These are phyloP conservation scores for Columba guinea DNA, from an alignment of 2,797 vertebrate genomes.

Conservation along the genomic window DNA sequence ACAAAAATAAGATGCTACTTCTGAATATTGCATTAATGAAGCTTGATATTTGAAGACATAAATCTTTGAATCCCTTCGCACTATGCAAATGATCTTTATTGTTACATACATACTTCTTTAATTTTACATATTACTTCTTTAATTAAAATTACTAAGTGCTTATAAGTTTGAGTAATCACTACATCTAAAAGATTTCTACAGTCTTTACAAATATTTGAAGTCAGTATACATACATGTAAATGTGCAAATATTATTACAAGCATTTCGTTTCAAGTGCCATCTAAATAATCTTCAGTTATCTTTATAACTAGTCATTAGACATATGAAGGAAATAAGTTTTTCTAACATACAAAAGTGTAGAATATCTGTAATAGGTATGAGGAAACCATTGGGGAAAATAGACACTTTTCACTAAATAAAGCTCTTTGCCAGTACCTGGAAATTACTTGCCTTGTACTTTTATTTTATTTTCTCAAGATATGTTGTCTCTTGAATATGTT, in stretches of 20 bases:
- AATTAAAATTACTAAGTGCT: neutral
- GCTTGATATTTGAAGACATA: neutral
- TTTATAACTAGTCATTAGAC: neutral
- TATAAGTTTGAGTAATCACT: neutral
- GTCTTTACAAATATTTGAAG: neutral
- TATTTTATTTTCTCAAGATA: slow-evolving; percentile 58
- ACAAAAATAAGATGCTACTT: neutral
- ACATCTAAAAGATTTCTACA: neutral
- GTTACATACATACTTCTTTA: neutral
- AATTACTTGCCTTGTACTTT: slow-evolving; percentile 24
- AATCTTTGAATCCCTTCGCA: neutral
- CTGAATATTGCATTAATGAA: neutral
- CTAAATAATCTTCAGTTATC: neutral
- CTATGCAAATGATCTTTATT: neutral
- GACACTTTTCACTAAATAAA: neutral
- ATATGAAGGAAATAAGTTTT: neutral
- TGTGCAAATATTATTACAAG: neutral
- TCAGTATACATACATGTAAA: neutral
- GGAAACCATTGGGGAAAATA: neutral
- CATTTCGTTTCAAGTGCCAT: neutral
- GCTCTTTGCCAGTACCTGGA: neutral
- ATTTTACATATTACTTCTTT: neutral
- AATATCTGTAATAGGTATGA: neutral
- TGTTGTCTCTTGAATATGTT: slow-evolving; percentile 47
- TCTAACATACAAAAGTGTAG: neutral